Percentiles rank a stretch among this genome's conserved stretches.
phyloP scores from a whole-genome alignment of 2,888 invertebrate genomes.

The Agrenia bidenticulata region DNA sequence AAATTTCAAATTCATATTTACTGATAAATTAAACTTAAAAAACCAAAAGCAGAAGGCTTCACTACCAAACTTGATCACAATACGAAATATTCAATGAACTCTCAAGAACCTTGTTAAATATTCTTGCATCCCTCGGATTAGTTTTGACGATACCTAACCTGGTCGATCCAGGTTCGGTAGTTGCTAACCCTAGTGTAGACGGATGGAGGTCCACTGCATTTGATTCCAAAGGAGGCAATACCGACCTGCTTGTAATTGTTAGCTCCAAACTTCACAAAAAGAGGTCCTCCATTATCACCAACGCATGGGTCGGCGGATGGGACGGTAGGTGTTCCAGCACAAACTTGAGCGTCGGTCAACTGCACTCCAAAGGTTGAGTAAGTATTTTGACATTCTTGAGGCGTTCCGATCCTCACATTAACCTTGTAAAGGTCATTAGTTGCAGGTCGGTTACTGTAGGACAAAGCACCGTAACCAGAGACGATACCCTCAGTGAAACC shows the following conservation, averaged over 20 bases:
- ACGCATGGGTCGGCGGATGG: constrained; percentile 33
- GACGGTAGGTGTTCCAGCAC: constrained; percentile 32
- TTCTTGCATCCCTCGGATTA: too few relatives aligned
- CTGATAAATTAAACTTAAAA: too few relatives aligned
- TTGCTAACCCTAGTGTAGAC: constrained; percentile 36
- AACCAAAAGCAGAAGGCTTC: too few relatives aligned
- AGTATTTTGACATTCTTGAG: constrained; percentile 72
- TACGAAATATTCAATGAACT: too few relatives aligned
- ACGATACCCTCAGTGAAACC: constrained; percentile 42
- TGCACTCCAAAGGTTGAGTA: constrained; percentile 33
- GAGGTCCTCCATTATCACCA: constrained; percentile 63
- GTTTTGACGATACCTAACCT: constrained; percentile 16
- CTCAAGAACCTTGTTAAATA: too few relatives aligned
- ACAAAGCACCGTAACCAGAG: constrained; percentile 38
- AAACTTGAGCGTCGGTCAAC: constrained; percentile 35
- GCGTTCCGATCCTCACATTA: constrained; percentile 79
- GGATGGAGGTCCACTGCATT: constrained; percentile 77
- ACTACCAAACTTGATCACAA: too few relatives aligned
- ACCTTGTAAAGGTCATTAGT: constrained; percentile 80
- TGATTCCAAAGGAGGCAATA: constrained; percentile 88
- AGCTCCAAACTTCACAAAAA: constrained; percentile 72
- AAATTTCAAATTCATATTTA: too few relatives aligned
- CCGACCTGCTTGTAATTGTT: constrained; percentile 81
- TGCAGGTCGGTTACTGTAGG: constrained; percentile 71
- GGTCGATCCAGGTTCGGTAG: constrained; percentile 41